Percentiles rank a stretch among this genome's conserved stretches.
Evolutionary conservation across 2,888 invertebrate species (phyloP).

Genomic region (Xylota segnis): DNA sequence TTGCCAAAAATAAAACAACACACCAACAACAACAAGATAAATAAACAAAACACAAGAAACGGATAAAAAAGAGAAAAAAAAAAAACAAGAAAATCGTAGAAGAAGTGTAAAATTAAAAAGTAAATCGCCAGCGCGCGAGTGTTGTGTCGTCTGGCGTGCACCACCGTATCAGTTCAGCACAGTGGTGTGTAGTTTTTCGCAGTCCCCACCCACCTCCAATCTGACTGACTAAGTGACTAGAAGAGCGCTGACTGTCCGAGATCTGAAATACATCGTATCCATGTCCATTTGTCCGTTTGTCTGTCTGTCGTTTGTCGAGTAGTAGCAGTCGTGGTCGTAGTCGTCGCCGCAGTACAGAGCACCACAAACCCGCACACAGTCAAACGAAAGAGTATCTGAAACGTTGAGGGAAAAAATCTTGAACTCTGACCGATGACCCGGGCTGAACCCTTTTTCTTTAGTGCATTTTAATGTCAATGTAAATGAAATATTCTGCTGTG

Average conservation of each 20-base stretch:
- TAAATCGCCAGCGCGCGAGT: slow-evolving; percentile 55
- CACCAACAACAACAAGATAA: slow-evolving; percentile 27
- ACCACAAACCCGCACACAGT: slow-evolving; percentile 23
- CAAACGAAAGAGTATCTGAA: slow-evolving; percentile 46
- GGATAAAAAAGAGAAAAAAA: too few relatives aligned
- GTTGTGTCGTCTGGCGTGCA: slow-evolving; percentile 53
- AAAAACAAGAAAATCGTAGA: slow-evolving; percentile 31
- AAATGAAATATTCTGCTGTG: slow-evolving; percentile 76
- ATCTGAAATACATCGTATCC: slow-evolving; percentile 57
- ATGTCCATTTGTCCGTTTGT: slow-evolving; percentile 15
- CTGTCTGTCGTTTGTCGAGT: slow-evolving; percentile 36
- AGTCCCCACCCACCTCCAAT: not conserved
- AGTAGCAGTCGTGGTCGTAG: slow-evolving; percentile 19
- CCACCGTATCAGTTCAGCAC: slow-evolving; percentile 41
- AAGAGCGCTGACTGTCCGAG: slow-evolving; percentile 55
- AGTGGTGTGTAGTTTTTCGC: slow-evolving; percentile 40
- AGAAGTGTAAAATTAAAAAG: slow-evolving; percentile 70
- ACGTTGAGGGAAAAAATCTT: slow-evolving; percentile 79
- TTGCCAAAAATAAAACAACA: slow-evolving; percentile 63
- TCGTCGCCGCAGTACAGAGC: slow-evolving; percentile 30
- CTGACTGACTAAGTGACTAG: slow-evolving; percentile 57
- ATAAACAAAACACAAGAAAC: slow-evolving; percentile 13
- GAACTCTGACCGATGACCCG: slow-evolving; percentile 84
- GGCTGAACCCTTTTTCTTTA: slow-evolving; percentile 76
- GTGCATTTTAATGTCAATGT: slow-evolving; percentile 79